These are phyloP conservation scores for Mantis religiosa DNA, from an alignment of 2,888 invertebrate species.

Conservation along the genomic window DNA sequence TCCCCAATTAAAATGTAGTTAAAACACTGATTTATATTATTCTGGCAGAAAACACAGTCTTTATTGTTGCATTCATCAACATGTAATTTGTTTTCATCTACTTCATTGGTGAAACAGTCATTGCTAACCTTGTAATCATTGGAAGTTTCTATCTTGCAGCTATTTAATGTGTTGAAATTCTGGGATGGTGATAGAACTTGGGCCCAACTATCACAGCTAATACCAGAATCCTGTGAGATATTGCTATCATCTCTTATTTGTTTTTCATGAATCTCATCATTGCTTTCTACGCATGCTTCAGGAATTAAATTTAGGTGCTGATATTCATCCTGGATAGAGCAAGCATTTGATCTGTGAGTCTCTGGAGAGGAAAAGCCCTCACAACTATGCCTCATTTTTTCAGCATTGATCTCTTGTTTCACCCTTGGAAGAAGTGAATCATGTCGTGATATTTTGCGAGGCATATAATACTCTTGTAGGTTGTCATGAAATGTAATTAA, in stretches of 20 bases:
- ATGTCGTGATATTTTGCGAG: neutral
- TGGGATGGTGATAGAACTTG: neutral
- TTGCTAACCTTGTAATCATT: neutral
- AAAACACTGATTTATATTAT: neutral
- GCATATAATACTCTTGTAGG: neutral
- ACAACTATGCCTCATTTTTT: neutral
- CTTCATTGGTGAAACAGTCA: neutral
- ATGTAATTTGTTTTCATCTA: neutral
- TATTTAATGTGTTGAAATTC: neutral
- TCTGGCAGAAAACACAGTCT: neutral
- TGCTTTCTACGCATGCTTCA: neutral
- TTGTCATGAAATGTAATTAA: neutral
- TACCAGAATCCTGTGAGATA: neutral
- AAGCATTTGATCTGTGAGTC: neutral
- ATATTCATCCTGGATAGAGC: neutral
- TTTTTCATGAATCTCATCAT: neutral
- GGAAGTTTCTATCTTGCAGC: neutral
- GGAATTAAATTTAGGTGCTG: neutral
- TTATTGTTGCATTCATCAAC: neutral
- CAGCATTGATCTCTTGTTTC: neutral
- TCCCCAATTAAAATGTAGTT: neutral
- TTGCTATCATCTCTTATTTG: neutral
- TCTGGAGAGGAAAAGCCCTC: neutral
- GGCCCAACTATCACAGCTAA: neutral
- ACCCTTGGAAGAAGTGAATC: neutral